Percentiles rank a stretch among this genome's conserved stretches.
Conservation (phyloP, 2,113 vertebrate species). For the Thamnaconus septentrionalis region DNA sequence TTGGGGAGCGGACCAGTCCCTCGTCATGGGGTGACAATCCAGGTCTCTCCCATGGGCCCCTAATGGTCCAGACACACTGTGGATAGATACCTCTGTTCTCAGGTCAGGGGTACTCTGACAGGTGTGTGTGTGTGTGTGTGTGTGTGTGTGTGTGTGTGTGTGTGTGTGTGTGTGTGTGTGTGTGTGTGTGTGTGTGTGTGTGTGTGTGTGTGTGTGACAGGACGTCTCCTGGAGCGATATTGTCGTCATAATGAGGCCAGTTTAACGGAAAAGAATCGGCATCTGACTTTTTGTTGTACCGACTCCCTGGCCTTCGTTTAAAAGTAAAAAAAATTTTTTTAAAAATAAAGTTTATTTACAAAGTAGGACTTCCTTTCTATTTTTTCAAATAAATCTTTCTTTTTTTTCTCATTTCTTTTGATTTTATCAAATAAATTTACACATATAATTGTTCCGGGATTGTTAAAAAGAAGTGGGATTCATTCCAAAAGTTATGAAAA, state of each 20-base stretch:
- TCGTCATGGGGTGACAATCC: conserved; percentile 62
- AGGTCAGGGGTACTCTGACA: conserved; percentile 3
- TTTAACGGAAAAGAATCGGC: conserved; percentile 1
- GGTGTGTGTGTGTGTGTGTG: conserved; percentile 13
- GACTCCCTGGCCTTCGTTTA: too few relatives aligned
- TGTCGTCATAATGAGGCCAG: conserved; percentile 19
- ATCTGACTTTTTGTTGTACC: too few relatives aligned
- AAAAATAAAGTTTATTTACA: background rate
- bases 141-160: conserved; percentile 15
- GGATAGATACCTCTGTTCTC: background rate
- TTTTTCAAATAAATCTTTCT: background rate
- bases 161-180: conserved; percentile 20
- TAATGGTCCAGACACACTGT: conserved; percentile 44
- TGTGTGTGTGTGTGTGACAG: conserved; percentile 21
- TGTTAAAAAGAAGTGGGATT: too few relatives aligned
- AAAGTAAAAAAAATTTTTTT: background rate
- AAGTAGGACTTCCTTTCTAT: background rate
- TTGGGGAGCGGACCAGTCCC: conserved; percentile 64
- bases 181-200: conserved; percentile 15
- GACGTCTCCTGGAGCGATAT: too few relatives aligned
- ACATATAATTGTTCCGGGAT: too few relatives aligned
- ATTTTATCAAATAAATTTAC: too few relatives aligned
- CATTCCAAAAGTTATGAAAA: too few relatives aligned
- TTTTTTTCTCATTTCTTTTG: too few relatives aligned
- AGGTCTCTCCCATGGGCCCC: conserved; percentile 51